Percentiles rank a stretch among this genome's conserved stretches.
These are phyloP conservation scores for Nothocercus nigrocapillus DNA, from an alignment of 2,113 vertebrate genomes.

Conservation along the genomic window DNA sequence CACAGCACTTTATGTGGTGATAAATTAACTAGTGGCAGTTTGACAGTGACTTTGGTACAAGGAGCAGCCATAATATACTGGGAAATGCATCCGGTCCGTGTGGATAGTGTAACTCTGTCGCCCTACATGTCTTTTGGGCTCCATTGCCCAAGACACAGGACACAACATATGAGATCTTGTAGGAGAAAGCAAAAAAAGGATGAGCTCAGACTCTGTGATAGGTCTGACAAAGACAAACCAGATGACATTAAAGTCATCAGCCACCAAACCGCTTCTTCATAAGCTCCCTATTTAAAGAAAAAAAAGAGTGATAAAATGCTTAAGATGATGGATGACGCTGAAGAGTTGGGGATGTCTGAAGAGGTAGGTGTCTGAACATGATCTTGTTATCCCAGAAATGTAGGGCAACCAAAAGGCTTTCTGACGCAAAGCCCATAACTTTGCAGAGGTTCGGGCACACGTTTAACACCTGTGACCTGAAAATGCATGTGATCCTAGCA, in stretches of 20 bases:
- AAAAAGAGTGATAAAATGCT: background rate
- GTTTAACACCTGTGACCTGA: rapidly evolving
- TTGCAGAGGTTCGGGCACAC: background rate
- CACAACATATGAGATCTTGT: background rate
- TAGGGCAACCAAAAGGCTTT: background rate
- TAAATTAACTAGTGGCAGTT: background rate
- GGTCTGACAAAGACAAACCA: background rate
- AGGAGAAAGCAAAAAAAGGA: background rate
- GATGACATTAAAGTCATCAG: background rate
- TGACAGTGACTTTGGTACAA: background rate
- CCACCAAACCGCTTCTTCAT: background rate
- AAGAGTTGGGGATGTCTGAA: background rate
- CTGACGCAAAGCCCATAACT: background rate
- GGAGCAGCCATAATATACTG: background rate
- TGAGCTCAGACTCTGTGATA: background rate
- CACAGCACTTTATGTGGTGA: background rate
- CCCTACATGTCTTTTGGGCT: background rate
- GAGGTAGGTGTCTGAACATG: background rate
- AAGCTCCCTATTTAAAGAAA: background rate
- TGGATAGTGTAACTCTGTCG: background rate
- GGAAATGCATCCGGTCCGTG: background rate
- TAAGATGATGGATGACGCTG: background rate
- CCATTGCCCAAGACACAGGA: background rate
- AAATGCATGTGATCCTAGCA: background rate
- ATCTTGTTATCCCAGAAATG: background rate